Base-by-base conservation (phyloP, 37 sponge, comb jelly and placozoan genomes). In the Diacarnus erythraeanus region DNA sequence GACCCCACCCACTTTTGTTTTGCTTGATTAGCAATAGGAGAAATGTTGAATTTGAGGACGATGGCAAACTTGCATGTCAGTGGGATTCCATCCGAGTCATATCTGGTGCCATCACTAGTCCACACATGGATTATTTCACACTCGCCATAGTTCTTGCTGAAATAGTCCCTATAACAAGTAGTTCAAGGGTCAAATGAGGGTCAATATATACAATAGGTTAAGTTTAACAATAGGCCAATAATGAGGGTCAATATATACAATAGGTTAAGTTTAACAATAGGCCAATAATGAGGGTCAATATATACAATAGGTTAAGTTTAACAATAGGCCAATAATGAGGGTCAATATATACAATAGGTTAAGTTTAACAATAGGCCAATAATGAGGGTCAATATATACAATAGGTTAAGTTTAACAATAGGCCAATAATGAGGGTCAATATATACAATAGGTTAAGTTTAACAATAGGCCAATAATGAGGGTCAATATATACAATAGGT, bases 1-100 rank as follows among this genome's bases (percentile, higher is more conserved):
- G n/a, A n/a, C n/a, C n/a, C n/a, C n/a, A 41, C 83, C 44, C 26
- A 83, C 83, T 64, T 83, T 43, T 83, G 83, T 42, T 83, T 83
- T 8, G 74, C 57, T 40, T 64, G 40, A 66, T 83, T 83, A 38
- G 83, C 83, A 1, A 74, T 36, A 35, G 44, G 42, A 15, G 47
- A 30, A 21, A 59, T 43, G 0, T 6, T 5, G 57, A 83, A 83
- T 1, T 64, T 38, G 6, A 83, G 36, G 29, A 83, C 83, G 1
- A 75, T 44, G 51, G 51, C 51, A 47, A 47, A 47, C 12, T 47
- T 47, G 12, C 10, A 15, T 15, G 51, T 15, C 10, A 47, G 10
- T 15, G 17, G 57, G 35, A 61, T 60, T 61, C 20, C 66, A 35
- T 9, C 35, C 42, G 20, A 25, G 41, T 29, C 38, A 18, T 1